Conservation (phyloP, 2,113 vertebrate species). For the Montifringilla adamsi region DNA sequence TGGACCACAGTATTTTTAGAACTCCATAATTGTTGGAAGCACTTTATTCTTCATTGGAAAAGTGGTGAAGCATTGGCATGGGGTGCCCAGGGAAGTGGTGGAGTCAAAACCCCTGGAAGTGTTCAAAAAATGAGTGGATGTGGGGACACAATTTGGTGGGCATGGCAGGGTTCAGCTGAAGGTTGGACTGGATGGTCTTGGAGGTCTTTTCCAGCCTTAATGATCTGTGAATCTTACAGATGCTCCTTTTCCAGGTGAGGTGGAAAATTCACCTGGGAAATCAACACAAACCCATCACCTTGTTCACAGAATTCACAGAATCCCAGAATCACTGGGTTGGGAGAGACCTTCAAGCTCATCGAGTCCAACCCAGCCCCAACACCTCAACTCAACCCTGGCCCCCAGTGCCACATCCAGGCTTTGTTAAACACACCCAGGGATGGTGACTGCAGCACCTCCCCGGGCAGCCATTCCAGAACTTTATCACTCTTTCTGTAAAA, state of each 20-base stretch:
- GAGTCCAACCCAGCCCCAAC: no score
- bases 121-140: neutral
- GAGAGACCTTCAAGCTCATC: no score
- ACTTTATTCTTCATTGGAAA: neutral
- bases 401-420: no score
- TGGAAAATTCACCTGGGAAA: neutral
- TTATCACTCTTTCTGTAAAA: no score
- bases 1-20: neutral
- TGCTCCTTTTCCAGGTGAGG: neutral
- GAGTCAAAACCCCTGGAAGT: neutral
- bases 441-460: no score
- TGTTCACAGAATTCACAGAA: no score
- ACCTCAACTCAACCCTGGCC: no score
- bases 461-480: no score
- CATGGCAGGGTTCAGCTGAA: neutral
- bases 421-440: no score
- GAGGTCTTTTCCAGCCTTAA: neutral
- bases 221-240: neutral
- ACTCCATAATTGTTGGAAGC: neutral
- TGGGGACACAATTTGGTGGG: neutral
- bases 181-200: neutral
- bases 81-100: neutral
- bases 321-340: no score
- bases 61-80: neutral
- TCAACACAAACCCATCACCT: neutral